Evolutionary conservation across 2,113 vertebrate genomes (phyloP).

Genomic region (Tor tambroides): DNA sequence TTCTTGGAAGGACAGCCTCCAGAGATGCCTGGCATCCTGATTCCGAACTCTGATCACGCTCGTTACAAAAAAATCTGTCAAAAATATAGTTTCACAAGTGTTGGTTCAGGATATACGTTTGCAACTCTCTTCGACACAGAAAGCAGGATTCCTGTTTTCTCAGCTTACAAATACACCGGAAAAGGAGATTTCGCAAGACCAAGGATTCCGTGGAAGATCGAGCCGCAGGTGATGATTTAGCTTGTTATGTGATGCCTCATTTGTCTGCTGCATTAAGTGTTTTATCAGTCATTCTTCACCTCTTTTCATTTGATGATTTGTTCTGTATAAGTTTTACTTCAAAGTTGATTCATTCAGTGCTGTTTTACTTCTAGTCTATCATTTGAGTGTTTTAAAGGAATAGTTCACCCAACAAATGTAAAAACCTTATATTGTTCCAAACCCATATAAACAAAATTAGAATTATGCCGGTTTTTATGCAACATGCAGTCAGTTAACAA

Average conservation of each 20-base stretch:
- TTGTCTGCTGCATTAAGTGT: not conserved
- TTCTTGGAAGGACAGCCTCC: not conserved
- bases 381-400: too few species aligned
- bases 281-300: too few species aligned
- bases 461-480: too few species aligned
- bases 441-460: too few species aligned
- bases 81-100: not conserved
- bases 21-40: not conserved
- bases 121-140: not conserved
- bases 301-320: too few species aligned
- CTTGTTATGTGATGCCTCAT: not conserved
- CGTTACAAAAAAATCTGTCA: not conserved
- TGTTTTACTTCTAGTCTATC: too few species aligned
- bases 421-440: too few species aligned
- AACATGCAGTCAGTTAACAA: too few species aligned
- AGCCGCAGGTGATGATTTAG: constrained; percentile 1
- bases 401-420: too few species aligned
- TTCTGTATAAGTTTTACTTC: not conserved
- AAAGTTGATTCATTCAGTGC: too few species aligned
- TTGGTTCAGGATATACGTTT: not conserved
- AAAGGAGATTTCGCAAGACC: not conserved
- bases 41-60: not conserved
- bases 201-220: not conserved
- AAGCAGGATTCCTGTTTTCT: not conserved
- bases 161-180: not conserved